Percentiles rank a stretch among this genome's conserved stretches.
Conservation (phyloP, 2,113 vertebrate genomes). For the Alethe diademata region DNA sequence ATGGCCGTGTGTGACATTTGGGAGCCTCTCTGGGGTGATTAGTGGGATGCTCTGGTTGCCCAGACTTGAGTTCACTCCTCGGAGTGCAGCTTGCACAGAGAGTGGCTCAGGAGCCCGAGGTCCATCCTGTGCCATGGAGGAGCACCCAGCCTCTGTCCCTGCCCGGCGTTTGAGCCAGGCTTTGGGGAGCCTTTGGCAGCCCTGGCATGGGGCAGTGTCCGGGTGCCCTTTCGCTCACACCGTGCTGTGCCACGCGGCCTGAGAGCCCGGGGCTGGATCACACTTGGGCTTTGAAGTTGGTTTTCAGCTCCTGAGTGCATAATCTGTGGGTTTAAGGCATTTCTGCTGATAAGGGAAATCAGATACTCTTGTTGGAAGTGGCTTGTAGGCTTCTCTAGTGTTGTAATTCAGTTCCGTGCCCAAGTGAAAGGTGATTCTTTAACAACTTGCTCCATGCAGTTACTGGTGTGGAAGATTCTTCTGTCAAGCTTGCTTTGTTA, state of each 20-base stretch:
- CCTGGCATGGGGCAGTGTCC: accelerated
- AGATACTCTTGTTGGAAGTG: background rate
- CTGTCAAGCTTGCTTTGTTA: background rate
- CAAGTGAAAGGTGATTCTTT: background rate
- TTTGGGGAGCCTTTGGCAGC: background rate
- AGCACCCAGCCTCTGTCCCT: accelerated
- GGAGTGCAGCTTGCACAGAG: background rate
- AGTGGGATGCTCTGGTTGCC: background rate
- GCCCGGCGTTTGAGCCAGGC: accelerated
- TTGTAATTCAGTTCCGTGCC: background rate
- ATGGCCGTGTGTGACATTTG: background rate
- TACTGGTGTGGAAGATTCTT: background rate
- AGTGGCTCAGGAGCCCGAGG: accelerated
- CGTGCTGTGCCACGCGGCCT: background rate
- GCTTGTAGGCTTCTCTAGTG: background rate
- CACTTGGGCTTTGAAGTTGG: background rate
- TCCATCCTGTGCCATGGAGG: accelerated
- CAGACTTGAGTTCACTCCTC: accelerated
- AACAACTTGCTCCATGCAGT: background rate
- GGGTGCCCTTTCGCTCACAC: background rate
- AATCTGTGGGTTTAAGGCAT: background rate
- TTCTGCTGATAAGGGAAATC: background rate
- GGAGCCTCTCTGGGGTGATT: accelerated
- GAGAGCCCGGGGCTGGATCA: accelerated
- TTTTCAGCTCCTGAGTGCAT: background rate